phyloP scores from a whole-genome alignment of 2,797 vertebrate species.

The Cirrhinus molitorella region DNA sequence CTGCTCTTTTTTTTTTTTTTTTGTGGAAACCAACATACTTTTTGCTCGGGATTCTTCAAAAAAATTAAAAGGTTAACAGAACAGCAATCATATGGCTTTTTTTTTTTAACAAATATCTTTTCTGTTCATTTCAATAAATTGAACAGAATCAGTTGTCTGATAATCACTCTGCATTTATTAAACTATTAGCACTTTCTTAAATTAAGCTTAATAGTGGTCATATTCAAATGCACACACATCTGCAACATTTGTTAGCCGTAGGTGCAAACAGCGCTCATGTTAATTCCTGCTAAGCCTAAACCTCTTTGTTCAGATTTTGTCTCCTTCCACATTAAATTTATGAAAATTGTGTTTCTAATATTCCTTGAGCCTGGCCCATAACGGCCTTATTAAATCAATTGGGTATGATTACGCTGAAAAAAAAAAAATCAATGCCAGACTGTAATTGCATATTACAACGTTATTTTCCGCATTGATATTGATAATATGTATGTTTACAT shows the following conservation, averaged over 20 bases:
- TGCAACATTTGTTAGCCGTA: conserved; percentile 1
- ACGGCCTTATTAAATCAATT: conserved; percentile 94
- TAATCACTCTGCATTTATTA: conserved; percentile 49
- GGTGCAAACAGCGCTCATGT: conserved; percentile 54
- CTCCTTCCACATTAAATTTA: conserved; percentile 85
- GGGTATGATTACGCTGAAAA: conserved; percentile 85
- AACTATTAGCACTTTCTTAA: conserved; percentile 58
- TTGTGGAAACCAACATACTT: neutral
- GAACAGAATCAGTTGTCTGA: conserved; percentile 60
- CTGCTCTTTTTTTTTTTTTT: neutral
- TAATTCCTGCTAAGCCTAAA: conserved; percentile 58
- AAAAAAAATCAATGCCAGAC: conserved; percentile 89
- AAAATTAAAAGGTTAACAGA: neutral
- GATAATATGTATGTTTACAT: conserved; percentile 96
- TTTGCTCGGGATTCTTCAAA: neutral
- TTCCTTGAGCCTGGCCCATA: conserved; percentile 85
- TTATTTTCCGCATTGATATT: conserved; percentile 93
- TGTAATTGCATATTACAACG: conserved; percentile 96
- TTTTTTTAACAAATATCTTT: neutral
- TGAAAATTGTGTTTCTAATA: conserved; percentile 90
- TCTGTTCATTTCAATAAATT: neutral
- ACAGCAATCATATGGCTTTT: neutral
- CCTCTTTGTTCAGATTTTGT: conserved; percentile 69
- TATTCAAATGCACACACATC: conserved; percentile 56
- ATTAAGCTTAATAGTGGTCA: conserved; percentile 66